Evolutionary conservation across 2,888 invertebrate species (phyloP), one percentile per base, ranked within the genome.

Genomic region (Byasa hedistus): DNA sequence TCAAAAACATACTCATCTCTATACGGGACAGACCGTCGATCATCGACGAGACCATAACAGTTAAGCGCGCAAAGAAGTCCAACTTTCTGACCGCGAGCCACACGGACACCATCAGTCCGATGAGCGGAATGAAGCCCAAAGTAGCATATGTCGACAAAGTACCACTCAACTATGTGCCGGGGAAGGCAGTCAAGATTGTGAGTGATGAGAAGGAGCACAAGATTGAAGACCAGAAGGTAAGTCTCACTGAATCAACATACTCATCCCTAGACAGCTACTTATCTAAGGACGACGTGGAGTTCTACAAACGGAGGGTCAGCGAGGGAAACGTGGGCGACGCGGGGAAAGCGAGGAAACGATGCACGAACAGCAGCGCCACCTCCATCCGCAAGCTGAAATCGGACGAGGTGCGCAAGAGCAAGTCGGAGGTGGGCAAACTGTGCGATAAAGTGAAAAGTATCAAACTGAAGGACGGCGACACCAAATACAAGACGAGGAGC

Each of bases 171-270:
- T 91, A 92, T 69, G 91, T 94, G 48, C 96, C 96, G 0, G 96
- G 96, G 1, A 95, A 95, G 82, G 95, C 95, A 0, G 95, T 96
- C 19, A 95, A 96, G 86, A 94, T 96, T 36, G 91, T 95, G 75
- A 94, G 93, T 59, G 92, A 92, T 65, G 84, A 76, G 0, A 91
- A 86, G 1, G 85, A 88, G 27, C 92, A 93, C 72, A 76, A 79
- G 22, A 79, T 85, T 4, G 79, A 83, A 56, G 79, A 85, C 32
- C 83, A 85, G 0, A 86, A 87, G 88, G 91, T 92, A 83, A 88
- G 87, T 75, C 66, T 74, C 23, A 73, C 71, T 7, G 90, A 91
- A 57, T 79, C 83, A 24, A 84, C 86, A 0, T 85, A 83, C 64
- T 78, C 78, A 39, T 91, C 90, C 7, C 69, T 96, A 64, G 93